Conservation (phyloP, 2,113 vertebrate genomes). For the Urocynchramus pylzowi region DNA sequence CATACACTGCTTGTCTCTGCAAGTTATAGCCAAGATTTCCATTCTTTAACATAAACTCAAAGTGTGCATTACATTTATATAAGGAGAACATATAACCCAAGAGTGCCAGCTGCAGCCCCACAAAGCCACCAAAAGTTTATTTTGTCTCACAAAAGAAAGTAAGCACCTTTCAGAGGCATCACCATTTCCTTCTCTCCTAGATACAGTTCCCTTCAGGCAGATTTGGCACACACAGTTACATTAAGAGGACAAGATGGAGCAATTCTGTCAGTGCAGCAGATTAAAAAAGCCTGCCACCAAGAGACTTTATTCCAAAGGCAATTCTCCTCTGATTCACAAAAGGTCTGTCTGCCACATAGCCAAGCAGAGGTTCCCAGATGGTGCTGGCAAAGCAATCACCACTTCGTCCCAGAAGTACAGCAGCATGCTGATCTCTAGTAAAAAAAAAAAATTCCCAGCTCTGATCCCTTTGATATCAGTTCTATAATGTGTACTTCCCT, state of each 20-base stretch:
- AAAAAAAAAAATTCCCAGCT: neutral
- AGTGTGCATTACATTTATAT: neutral
- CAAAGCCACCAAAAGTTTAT: neutral
- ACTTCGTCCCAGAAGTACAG: neutral
- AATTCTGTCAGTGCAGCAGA: neutral
- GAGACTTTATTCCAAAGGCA: neutral
- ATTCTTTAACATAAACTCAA: neutral
- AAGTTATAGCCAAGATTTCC: neutral
- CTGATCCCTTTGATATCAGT: neutral
- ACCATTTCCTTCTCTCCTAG: neutral
- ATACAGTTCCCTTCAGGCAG: neutral
- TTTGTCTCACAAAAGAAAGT: neutral
- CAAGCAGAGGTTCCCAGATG: neutral
- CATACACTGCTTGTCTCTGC: fast-evolving
- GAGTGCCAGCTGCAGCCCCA: neutral
- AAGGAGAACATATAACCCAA: neutral
- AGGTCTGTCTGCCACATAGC: neutral
- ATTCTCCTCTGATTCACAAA: neutral
- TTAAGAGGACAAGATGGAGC: neutral
- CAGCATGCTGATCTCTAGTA: neutral
- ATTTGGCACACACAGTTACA: neutral
- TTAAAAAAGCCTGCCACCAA: neutral
- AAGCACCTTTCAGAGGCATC: neutral
- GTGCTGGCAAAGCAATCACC: neutral
- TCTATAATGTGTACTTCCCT: neutral